Percentiles rank a stretch among this genome's conserved stretches.
Evolutionary conservation across 2,797 vertebrate species (phyloP).

Genomic region (Chaetophractus vellerosus): DNA sequence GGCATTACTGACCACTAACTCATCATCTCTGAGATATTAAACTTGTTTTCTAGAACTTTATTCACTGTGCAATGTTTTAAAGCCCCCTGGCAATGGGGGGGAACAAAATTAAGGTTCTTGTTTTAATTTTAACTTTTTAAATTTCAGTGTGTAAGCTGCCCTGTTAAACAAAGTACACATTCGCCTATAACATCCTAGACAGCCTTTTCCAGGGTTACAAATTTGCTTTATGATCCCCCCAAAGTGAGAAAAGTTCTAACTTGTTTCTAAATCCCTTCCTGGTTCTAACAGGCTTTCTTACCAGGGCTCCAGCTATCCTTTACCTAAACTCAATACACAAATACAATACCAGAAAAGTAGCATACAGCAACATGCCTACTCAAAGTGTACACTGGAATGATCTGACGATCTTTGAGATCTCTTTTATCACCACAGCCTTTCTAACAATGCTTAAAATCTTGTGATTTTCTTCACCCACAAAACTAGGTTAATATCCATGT

Average conservation of each 20-base stretch:
- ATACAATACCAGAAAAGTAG: not conserved
- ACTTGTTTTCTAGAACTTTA: not conserved
- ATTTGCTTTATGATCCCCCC: not conserved
- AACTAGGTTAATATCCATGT: not conserved
- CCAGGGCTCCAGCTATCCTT: not conserved
- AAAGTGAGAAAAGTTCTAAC: not conserved
- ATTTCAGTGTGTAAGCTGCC: not conserved
- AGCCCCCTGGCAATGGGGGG: not conserved
- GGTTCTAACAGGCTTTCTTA: not conserved
- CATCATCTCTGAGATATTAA: not conserved
- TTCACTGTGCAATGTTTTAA: not conserved
- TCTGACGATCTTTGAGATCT: not conserved
- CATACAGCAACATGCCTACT: not conserved
- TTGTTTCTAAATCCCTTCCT: not conserved
- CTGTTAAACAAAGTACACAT: not conserved
- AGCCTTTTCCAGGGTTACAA: not conserved
- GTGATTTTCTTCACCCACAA: not conserved
- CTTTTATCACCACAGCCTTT: not conserved
- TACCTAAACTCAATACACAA: not conserved
- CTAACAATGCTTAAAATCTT: not conserved
- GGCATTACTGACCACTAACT: conserved; percentile 4
- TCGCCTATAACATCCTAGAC: not conserved
- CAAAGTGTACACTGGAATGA: not conserved
- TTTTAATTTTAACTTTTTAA: not conserved
- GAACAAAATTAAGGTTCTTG: not conserved